These are phyloP conservation scores for Odocoileus virginianus DNA, from an alignment of 2,113 vertebrate genomes.

Conservation along the genomic window DNA sequence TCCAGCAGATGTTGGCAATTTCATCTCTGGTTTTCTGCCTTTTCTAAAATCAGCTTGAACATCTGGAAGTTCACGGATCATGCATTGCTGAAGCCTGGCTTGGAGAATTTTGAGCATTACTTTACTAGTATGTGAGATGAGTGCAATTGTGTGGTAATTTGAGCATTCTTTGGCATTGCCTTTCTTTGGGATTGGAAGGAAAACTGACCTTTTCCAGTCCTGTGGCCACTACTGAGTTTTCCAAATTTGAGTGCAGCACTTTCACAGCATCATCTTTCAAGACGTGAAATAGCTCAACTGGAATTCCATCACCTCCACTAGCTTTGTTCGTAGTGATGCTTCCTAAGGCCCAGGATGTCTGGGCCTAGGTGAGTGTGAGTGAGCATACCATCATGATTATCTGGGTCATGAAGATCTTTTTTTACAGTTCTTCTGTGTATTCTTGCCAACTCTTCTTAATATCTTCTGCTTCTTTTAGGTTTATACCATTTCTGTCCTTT, in stretches of 20 bases:
- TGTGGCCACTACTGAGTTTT: neutral
- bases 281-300: neutral
- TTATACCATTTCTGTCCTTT: neutral
- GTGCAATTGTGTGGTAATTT: rapidly evolving
- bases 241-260: neutral
- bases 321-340: neutral
- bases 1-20: neutral
- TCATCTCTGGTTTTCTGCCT: neutral
- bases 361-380: neutral
- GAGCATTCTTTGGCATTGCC: neutral
- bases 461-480: neutral
- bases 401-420: neutral
- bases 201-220: neutral
- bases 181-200: neutral
- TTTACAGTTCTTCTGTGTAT: neutral
- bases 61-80: neutral
- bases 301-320: neutral
- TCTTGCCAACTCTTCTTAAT: neutral
- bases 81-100: neutral
- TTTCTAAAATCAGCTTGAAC: neutral
- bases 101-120: neutral
- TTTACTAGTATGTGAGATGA: neutral
- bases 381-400: neutral
- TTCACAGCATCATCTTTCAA: neutral
- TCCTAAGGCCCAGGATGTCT: neutral